Conservation (phyloP, 30 jellyfish, hydroid and myxozoan genomes). For the Phacellophora camtschatica region DNA sequence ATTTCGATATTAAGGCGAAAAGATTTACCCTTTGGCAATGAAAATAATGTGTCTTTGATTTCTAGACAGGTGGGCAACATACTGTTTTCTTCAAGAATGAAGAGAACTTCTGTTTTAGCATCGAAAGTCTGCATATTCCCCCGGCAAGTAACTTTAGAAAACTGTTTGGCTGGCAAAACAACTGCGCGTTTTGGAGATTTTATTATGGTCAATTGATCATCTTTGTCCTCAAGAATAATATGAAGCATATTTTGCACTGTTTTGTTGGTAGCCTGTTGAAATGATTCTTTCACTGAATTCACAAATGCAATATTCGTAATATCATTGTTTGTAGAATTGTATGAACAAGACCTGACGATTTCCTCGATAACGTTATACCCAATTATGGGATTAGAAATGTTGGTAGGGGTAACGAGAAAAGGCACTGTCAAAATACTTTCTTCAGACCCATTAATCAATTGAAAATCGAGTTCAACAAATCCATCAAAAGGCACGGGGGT, state of each 20-base stretch:
- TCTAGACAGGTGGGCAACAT: slow-evolving; percentile 26
- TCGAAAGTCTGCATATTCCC: not conserved
- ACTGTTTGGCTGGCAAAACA: slow-evolving; percentile 9
- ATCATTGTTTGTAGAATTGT: not conserved
- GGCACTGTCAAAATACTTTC: slow-evolving; percentile 32
- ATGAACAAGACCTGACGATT: slow-evolving; percentile 4
- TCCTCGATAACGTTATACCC: slow-evolving; percentile 67
- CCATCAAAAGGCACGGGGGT: slow-evolving; percentile 38
- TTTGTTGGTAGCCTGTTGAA: slow-evolving; percentile 23
- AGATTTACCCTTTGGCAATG: slow-evolving; percentile 30
- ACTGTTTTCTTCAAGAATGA: slow-evolving; percentile 14
- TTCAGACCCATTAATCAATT: not conserved
- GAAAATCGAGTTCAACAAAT: slow-evolving; percentile 25
- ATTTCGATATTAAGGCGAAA: slow-evolving; percentile 3
- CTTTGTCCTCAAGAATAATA: slow-evolving; percentile 8
- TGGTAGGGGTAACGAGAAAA: slow-evolving; percentile 35
- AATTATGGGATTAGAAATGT: slow-evolving; percentile 27
- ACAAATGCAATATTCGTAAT: not conserved
- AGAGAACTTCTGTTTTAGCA: slow-evolving; percentile 9
- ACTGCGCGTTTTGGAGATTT: slow-evolving; percentile 25
- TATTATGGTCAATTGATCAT: not conserved
- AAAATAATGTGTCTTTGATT: not conserved
- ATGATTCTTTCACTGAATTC: slow-evolving; percentile 11
- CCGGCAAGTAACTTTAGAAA: slow-evolving; percentile 27
- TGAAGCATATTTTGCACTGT: slow-evolving; percentile 4